phyloP scores from a whole-genome alignment of 2,888 invertebrate genomes.

The Drosophila koepferae region DNA sequence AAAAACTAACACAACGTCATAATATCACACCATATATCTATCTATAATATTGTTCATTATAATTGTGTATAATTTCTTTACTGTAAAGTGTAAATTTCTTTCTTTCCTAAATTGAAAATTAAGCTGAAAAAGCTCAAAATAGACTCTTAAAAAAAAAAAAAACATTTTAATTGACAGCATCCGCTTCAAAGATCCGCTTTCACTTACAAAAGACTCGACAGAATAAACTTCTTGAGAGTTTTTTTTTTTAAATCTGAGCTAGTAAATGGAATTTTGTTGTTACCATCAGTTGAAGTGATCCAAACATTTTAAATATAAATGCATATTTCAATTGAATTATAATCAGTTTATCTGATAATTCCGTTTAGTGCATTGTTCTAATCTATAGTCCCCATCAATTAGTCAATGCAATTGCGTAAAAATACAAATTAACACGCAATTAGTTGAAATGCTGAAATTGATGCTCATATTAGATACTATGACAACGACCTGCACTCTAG shows the following conservation, averaged over 20 bases:
- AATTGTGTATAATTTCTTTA: no score
- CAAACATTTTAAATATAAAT: no score
- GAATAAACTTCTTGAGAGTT: not conserved
- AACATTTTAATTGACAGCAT: not conserved
- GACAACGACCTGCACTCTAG: not conserved
- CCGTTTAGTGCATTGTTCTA: no score
- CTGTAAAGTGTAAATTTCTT: no score
- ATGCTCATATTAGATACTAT: not conserved
- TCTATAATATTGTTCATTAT: not conserved
- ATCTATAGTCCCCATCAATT: not conserved
- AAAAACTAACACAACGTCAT: no score
- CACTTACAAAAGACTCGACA: not conserved
- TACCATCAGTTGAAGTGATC: no score
- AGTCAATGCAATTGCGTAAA: not conserved
- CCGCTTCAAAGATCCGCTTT: not conserved
- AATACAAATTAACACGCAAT: not conserved
- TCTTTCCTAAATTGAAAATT: not conserved
- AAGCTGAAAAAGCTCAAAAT: not conserved
- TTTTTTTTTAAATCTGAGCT: not conserved
- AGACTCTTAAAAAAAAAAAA: not conserved
- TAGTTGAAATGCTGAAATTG: not conserved
- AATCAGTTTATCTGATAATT: not conserved
- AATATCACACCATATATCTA: not conserved
- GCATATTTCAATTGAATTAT: not conserved
- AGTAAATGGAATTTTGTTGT: not conserved